Conservation (phyloP, 2,113 vertebrate species). For the Microcebus lehilahytsara region DNA sequence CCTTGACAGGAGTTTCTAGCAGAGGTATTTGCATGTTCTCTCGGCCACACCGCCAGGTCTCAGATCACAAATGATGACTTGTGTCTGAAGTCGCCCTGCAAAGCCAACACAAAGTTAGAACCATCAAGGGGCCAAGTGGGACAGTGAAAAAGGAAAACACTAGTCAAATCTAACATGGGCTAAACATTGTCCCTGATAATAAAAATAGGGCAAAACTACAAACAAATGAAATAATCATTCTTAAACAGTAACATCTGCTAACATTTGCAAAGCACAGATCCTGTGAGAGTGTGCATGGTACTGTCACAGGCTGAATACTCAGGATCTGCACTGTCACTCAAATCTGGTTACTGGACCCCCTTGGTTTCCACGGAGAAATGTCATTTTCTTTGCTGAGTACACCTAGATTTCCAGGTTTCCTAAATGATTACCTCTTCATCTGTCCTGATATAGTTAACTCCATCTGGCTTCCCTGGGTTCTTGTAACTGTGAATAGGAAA, state of each 20-base stretch:
- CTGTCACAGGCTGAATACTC: neutral
- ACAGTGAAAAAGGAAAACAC: neutral
- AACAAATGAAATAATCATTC: neutral
- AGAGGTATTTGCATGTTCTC: slow-evolving; percentile 82
- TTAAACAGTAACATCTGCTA: neutral
- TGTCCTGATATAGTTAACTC: slow-evolving; percentile 91
- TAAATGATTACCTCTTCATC: slow-evolving; percentile 92
- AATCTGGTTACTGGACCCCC: neutral
- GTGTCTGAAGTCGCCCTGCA: slow-evolving; percentile 97
- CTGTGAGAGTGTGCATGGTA: rapidly evolving
- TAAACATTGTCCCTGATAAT: neutral
- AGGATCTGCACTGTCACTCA: neutral
- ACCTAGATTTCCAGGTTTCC: neutral
- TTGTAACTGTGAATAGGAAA: slow-evolving; percentile 89
- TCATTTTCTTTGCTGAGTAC: neutral
- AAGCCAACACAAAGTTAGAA: slow-evolving; percentile 45
- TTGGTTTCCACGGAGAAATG: neutral
- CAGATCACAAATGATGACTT: slow-evolving; percentile 98
- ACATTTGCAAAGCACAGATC: neutral
- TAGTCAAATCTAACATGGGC: neutral
- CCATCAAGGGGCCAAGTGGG: neutral
- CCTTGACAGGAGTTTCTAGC: slow-evolving; percentile 76
- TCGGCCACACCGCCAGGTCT: slow-evolving; percentile 62
- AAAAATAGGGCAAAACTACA: neutral
- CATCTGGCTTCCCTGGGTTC: slow-evolving; percentile 88